Conservation (phyloP, 2,888 invertebrate species). For the Archaeoteleia sp. region DNA sequence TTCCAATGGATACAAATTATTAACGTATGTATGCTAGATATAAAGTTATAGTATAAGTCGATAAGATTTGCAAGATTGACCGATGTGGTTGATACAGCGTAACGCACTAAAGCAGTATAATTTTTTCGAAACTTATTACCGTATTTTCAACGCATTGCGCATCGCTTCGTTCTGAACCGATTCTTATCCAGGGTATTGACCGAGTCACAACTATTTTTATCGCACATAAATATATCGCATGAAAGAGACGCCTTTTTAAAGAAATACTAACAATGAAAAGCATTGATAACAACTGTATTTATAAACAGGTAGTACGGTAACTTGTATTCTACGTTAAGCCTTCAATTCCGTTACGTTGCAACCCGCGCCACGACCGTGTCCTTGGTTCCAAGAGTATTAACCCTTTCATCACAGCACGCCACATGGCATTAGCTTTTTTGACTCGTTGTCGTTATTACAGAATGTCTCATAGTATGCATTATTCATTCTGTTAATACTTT, state of each 20-base stretch:
- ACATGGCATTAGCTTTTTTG: no score
- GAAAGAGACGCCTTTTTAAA: constrained; percentile 13
- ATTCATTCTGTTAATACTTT: no score
- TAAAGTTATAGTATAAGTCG: no score
- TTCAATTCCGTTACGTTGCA: no score
- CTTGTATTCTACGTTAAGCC: no score
- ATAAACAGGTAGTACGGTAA: constrained; percentile 29
- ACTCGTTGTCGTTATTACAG: no score
- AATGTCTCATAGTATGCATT: no score
- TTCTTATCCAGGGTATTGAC: constrained; percentile 54
- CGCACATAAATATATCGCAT: constrained; percentile 31
- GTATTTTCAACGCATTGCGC: not conserved
- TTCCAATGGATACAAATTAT: no score
- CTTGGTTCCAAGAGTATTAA: no score
- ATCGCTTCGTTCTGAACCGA: constrained; percentile 51
- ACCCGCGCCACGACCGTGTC: no score
- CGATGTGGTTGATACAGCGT: constrained; percentile 42
- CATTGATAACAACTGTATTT: constrained; percentile 26
- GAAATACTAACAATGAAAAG: constrained; percentile 29
- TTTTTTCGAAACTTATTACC: constrained; percentile 21
- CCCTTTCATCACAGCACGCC: no score
- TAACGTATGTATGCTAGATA: no score
- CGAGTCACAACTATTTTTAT: constrained; percentile 50
- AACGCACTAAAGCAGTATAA: constrained; percentile 20
- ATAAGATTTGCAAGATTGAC: constrained; percentile 16